Conservation (phyloP, 2,888 invertebrate genomes). For the Synanthedon formicaeformis region DNA sequence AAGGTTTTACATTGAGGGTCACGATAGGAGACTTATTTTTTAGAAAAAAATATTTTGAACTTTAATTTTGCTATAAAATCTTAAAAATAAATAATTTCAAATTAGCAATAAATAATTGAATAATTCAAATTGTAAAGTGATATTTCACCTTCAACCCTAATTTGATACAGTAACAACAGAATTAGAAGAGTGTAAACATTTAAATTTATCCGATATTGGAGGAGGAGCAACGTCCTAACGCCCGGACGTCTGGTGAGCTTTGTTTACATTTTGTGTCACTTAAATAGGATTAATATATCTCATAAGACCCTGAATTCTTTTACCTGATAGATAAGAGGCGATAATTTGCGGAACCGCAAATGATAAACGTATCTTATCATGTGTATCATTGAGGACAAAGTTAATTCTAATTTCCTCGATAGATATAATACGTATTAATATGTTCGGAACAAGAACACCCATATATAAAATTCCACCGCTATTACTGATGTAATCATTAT, state of each 20-base stretch:
- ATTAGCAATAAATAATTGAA: too few species aligned
- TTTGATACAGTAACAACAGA: background rate
- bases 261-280: conserved; percentile 43
- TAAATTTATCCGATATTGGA: conserved; percentile 17
- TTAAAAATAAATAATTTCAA: too few species aligned
- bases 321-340: background rate
- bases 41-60: too few species aligned
- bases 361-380: conserved; percentile 20
- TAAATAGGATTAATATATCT: conserved; percentile 31
- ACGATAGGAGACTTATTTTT: too few species aligned
- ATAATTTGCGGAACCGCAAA: background rate
- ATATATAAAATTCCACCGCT: too few species aligned
- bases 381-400: conserved; percentile 24
- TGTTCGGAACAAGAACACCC: too few species aligned
- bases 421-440: conserved; percentile 19
- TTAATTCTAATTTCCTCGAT: conserved; percentile 35
- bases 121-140: background rate
- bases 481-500: too few species aligned
- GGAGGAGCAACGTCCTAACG: conserved; percentile 51
- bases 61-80: too few species aligned
- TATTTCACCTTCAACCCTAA: background rate
- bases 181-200: background rate
- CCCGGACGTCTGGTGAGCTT: conserved; percentile 38
- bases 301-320: conserved; percentile 3
- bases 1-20: too few species aligned